Conservation (phyloP, 2,797 vertebrate species). For the Mormyrops boulengeri region DNA sequence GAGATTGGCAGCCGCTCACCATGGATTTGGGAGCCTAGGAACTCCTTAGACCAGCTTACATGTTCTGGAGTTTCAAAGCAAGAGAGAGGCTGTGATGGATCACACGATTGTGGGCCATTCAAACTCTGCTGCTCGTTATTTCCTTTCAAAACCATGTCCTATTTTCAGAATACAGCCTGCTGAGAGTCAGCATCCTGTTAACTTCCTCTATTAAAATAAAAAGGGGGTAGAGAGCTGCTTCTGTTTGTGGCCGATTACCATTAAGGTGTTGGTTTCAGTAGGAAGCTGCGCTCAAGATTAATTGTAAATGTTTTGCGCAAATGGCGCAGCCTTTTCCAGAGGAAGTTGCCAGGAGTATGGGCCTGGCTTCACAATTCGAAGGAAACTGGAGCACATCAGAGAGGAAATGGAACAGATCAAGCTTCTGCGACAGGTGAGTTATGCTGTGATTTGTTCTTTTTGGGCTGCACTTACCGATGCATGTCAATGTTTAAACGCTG, state of each 20-base stretch:
- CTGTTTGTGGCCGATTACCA: not conserved
- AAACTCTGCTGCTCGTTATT: not conserved
- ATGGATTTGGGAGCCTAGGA: not conserved
- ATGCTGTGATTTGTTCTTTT: not conserved
- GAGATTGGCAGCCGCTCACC: not conserved
- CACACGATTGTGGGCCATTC: not conserved
- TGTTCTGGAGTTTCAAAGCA: not conserved
- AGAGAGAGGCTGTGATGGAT: not conserved
- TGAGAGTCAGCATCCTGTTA: not conserved
- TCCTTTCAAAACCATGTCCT: not conserved
- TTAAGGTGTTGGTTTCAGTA: not conserved
- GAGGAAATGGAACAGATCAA: constrained; percentile 93
- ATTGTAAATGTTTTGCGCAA: not conserved
- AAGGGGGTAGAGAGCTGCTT: not conserved
- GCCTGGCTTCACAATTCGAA: constrained; percentile 94
- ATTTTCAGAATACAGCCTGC: not conserved
- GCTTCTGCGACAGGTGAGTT: constrained; percentile 78
- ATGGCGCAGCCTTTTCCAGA: constrained; percentile 74
- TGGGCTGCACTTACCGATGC: not conserved
- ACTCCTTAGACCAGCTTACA: not conserved
- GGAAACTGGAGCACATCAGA: constrained; percentile 95
- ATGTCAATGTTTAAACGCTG: not conserved
- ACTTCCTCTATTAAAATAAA: not conserved
- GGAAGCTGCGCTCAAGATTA: not conserved
- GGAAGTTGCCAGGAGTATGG: constrained; percentile 74